Conservation (phyloP, 1,140 invertebrate genomes). For the fruit fly (Drosophila melanogaster) region DNA sequence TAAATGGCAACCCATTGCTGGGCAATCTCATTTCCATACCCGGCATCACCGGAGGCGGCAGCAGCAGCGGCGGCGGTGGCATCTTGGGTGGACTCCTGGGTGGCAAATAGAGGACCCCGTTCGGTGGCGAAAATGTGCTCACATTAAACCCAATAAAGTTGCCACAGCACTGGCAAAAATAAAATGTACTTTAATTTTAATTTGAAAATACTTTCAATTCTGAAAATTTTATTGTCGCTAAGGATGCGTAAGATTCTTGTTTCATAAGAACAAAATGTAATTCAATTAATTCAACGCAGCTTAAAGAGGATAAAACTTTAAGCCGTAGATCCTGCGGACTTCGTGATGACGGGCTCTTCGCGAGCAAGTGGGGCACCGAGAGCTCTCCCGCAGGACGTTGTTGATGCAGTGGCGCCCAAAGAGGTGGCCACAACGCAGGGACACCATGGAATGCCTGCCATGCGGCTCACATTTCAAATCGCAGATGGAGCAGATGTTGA, state of each 20-base stretch:
- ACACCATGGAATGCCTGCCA: not conserved
- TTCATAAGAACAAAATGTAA: too few relatives aligned
- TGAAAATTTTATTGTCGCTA: not conserved
- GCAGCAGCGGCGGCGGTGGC: conserved; percentile 39
- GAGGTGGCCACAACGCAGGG: conserved; percentile 1
- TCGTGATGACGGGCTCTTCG: not conserved
- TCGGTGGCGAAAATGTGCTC: conserved; percentile 35
- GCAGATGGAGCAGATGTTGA: not conserved
- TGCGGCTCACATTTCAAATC: not conserved
- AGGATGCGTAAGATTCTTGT: too few relatives aligned
- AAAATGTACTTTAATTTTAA: not conserved
- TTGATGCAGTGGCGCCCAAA: not conserved
- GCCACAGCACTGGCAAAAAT: conserved; percentile 12
- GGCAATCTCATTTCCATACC: conserved; percentile 71
- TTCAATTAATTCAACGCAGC: too few relatives aligned
- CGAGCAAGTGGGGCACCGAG: not conserved
- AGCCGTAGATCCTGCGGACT: not conserved
- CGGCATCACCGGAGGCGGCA: conserved; percentile 55
- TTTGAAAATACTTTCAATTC: too few relatives aligned
- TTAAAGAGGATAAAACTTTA: not conserved
- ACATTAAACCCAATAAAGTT: conserved; percentile 62
- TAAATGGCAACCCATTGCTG: conserved; percentile 73
- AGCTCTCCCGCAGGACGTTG: not conserved
- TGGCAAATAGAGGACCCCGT: conserved; percentile 25
- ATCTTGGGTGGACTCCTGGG: conserved; percentile 52